Conservation (phyloP, 2,797 vertebrate genomes). For the Florisuga fusca region DNA sequence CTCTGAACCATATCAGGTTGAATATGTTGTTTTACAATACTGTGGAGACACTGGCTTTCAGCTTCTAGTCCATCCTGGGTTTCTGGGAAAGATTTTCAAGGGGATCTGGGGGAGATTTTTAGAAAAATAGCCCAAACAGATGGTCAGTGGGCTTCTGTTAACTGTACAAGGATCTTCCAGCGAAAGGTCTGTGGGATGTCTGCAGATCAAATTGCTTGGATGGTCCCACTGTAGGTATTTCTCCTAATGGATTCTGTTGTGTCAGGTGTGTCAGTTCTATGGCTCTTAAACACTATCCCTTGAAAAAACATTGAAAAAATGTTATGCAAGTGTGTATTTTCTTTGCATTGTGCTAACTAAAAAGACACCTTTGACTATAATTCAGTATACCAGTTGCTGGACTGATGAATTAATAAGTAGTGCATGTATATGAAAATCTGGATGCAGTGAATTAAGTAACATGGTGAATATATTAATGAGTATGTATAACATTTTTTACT, state of each 20-base stretch:
- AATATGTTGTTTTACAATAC: neutral
- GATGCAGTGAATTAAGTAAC: neutral
- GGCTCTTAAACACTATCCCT: too few species aligned
- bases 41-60: neutral
- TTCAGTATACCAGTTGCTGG: constrained; percentile 10
- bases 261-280: neutral
- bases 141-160: neutral
- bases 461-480: neutral
- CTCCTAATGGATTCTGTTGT: neutral
- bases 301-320: neutral
- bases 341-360: neutral
- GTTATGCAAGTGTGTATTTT: neutral
- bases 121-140: neutral
- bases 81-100: neutral
- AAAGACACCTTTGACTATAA: neutral
- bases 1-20: neutral
- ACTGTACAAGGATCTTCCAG: neutral
- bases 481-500: neutral
- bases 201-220: neutral
- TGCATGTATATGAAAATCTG: constrained; percentile 27
- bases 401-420: constrained; percentile 22
- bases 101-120: neutral
- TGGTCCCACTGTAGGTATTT: neutral
- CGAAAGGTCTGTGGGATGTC: neutral
- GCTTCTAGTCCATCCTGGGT: neutral